A percentile compares a stretch with the other conserved stretches of the same genome.
These are phyloP conservation scores for Blera fallax DNA, from an alignment of 2,888 invertebrate genomes.

Conservation along the genomic window DNA sequence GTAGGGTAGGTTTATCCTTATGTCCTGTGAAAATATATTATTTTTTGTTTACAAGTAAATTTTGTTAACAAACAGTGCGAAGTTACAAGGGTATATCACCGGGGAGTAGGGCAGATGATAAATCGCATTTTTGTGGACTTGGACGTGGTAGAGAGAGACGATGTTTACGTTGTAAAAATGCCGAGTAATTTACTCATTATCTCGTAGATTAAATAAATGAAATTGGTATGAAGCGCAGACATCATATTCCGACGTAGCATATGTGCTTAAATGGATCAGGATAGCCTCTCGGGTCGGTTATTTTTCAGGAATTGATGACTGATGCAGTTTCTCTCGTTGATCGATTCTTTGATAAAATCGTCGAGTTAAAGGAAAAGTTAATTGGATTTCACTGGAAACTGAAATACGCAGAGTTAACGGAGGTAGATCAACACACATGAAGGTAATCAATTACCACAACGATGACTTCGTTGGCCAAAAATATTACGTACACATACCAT, in stretches of 20 bases:
- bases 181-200: background rate
- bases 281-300: background rate
- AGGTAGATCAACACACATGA: background rate
- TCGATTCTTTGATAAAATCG: background rate
- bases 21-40: background rate
- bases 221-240: background rate
- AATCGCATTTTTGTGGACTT: background rate
- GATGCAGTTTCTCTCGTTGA: background rate
- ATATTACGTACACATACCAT: conserved; percentile 9
- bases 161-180: background rate
- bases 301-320: conserved; percentile 22
- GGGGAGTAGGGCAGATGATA: background rate
- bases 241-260: background rate
- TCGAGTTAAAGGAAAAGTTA: background rate
- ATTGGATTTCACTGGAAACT: background rate
- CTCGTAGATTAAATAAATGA: background rate
- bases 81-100: background rate
- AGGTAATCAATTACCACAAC: background rate
- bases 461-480: background rate
- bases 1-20: background rate
- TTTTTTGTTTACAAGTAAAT: background rate
- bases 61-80: background rate
- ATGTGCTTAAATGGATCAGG: background rate
- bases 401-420: background rate
- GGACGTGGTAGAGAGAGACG: background rate